Base-by-base conservation (phyloP, 2,113 vertebrate genomes). In the Chamaetylas fuelleborni region DNA sequence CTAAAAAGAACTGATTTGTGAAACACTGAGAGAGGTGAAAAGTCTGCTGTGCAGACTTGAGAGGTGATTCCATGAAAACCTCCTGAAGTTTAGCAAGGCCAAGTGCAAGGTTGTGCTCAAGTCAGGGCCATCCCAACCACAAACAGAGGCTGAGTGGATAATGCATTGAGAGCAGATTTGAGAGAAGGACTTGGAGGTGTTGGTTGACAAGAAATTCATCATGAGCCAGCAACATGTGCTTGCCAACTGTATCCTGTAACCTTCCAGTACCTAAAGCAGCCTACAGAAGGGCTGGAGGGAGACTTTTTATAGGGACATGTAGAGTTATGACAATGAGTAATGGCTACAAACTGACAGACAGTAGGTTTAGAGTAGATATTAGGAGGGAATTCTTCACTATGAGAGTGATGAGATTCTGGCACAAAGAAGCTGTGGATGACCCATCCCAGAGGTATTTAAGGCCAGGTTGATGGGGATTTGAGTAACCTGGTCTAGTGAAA, bases 181-280 rank as follows among this genome's bases (percentile, higher is more conserved):
- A 61, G 12, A 61, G 33, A n/a, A 86, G 19, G 19, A 45, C n/a
- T 62, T 54, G 29, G 19, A 53, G 15, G 16, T 31, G 19, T 25
- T 28, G 19, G 8, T 18, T 62, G 56, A 34, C 19, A 54, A 54
- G 33, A 43, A 43, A 67, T 38, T 54, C 54, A 29, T 9, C 10
- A 9, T 38, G 24, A 54, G 15, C 22, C 2, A 6, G 22, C 26
- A 36, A 19, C 0, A 2, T 58, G 43, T 31, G 12, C 29, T 73
- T 28, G 23, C 23, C 65, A 62, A 5, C 24, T 12, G 33, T 53
- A 20, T 31, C 47, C 33, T 36, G 20, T 29, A 79, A n/a, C 10
- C 2, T 62, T 29, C 16, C 48, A 20, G 29, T 24, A 18, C 6
- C 47, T 47, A 47, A 70, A 62, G 38, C 8, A 61, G 24, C 19